Evolutionary conservation across 1,140 invertebrate species (phyloP).

Genomic region (Drosophila quadrilineata): DNA sequence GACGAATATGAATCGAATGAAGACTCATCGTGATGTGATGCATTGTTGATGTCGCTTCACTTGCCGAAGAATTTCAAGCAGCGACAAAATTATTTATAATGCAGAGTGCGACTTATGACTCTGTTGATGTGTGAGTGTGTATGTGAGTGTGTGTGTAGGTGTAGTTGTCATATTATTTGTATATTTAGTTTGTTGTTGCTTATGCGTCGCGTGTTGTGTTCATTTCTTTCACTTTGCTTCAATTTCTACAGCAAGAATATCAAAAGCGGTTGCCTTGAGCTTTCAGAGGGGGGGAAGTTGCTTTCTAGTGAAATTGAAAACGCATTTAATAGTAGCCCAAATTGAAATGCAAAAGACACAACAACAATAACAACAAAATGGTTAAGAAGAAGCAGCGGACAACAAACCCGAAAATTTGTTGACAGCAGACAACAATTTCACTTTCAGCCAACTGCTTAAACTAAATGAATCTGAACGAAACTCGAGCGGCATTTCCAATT

Average conservation of each 20-base stretch:
- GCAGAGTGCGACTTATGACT: conserved; percentile 8
- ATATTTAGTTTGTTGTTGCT: conserved; percentile 36
- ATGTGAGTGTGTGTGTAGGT: not conserved
- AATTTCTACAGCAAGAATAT: conserved; percentile 66
- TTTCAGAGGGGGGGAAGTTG: conserved; percentile 5
- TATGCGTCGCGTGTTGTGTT: conserved; percentile 42
- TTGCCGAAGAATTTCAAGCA: conserved; percentile 1
- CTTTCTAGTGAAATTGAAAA: conserved; percentile 79
- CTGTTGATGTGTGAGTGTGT: not conserved
- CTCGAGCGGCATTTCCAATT: too few species aligned
- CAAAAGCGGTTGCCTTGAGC: conserved; percentile 45
- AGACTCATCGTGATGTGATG: conserved; percentile 9
- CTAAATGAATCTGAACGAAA: conserved; percentile 15
- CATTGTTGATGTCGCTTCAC: conserved; percentile 19
- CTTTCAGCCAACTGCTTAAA: conserved; percentile 49
- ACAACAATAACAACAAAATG: conserved; percentile 8
- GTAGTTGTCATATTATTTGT: conserved; percentile 23
- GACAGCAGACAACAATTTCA: conserved; percentile 71
- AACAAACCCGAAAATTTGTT: conserved; percentile 3
- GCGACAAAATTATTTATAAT: conserved; percentile 23
- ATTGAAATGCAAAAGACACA: conserved; percentile 39
- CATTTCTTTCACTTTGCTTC: conserved; percentile 56
- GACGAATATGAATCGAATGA: too few species aligned
- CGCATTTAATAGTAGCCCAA: conserved; percentile 58
- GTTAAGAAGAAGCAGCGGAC: not conserved